A percentile compares a stretch with the other conserved stretches of the same genome.
Evolutionary conservation across 2,888 invertebrate genomes (phyloP).

Genomic region (Liopterus haemorrhoidalis): DNA sequence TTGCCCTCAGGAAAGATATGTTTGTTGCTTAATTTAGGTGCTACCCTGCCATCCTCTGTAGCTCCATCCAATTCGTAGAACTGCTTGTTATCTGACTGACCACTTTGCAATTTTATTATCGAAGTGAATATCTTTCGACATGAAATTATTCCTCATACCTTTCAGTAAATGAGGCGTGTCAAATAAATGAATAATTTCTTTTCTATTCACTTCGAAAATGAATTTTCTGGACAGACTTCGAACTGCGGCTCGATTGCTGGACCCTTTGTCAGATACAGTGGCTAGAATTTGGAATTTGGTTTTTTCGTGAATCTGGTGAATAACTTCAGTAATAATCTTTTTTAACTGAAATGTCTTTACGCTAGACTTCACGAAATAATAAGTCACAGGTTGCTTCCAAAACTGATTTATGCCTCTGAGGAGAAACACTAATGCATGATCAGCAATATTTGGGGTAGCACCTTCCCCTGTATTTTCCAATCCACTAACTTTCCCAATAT

Average conservation of each 20-base stretch:
- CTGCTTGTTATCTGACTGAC: constrained; percentile 6
- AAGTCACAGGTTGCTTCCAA: not conserved
- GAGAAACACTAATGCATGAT: constrained; percentile 7
- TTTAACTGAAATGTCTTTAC: constrained; percentile 2
- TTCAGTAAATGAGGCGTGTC: constrained; percentile 6
- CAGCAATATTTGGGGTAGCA: constrained; percentile 2
- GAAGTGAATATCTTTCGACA: constrained; percentile 5
- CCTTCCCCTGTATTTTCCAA: not conserved
- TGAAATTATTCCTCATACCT: constrained; percentile 6
- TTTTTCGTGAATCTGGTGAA: not conserved
- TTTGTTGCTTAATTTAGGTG: not conserved
- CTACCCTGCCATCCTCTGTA: not conserved
- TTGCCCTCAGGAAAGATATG: not conserved
- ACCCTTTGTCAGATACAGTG: not conserved
- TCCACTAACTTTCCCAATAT: constrained; percentile 2
- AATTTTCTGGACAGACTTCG: not conserved
- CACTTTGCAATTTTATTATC: constrained; percentile 4
- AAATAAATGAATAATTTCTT: constrained; percentile 11
- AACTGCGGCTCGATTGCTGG: constrained; percentile 1
- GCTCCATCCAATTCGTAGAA: constrained; percentile 1
- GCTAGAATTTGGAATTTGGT: constrained; percentile 4
- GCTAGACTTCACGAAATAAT: not conserved
- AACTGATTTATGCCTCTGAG: not conserved
- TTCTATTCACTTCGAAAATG: constrained; percentile 2
- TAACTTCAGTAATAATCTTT: constrained; percentile 5